Base-by-base conservation (phyloP, 1,140 invertebrate species). In the Pogonomyrmex californicus region DNA sequence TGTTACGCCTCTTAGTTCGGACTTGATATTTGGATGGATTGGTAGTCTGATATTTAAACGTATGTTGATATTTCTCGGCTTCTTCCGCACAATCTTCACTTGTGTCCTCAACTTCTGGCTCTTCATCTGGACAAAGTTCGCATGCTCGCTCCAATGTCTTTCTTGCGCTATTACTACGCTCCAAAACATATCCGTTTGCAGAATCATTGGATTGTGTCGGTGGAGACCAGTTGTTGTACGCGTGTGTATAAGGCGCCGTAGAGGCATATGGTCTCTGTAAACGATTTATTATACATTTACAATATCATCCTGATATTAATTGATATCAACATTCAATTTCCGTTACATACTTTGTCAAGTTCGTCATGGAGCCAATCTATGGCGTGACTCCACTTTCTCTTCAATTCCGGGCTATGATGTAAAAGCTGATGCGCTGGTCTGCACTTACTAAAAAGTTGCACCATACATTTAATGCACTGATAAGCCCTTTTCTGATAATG, bases 401-500 rank as follows among this genome's bases (percentile, higher is more conserved):
- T 97, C 36, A 99, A 95, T 88, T 98, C 98, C 0, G 96, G 95
- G 94, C 97, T 97, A 17, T 96, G 96, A 91, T 98, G 96, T 62
- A 99, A 95, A 94, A 99, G 97, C 81, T 96, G 96, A 91, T 98
- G 96, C 1, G 98, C 97, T 47, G 96, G 93, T 44, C 96, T 96
- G 94, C 98, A 98, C 91, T 98, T 98, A 87, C 97, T 97, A 95
- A 99, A 99, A 41, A 99, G 96, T 79, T 97, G 97, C 36, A 99
- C 99, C 95, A 99, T 96, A 94, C 98, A 98, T 95, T 99, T 99
- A 51, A 99, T 99, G 94, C 99, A 99, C 93, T 99, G 98, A 95
- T 99, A 99, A 51, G 98, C 98, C 88, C 99, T 96, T 95, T 99
- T 99, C 94, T 99, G 99, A 94, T 99, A 99, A 95, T 99, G 98